Conservation (phyloP, 1,140 invertebrate genomes). For the Lordiphosa clarofinis region DNA sequence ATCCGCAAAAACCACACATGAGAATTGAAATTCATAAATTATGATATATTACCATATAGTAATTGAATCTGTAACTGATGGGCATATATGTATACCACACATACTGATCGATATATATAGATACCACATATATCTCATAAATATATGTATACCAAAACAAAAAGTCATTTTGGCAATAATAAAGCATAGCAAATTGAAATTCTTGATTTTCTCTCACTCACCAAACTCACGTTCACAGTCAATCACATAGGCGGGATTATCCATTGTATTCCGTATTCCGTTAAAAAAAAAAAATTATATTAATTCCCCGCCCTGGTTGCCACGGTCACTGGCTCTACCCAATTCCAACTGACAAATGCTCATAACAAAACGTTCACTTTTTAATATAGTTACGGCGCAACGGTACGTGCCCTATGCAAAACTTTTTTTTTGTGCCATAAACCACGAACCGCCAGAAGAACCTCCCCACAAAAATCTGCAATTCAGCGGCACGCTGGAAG, state of each 20-base stretch:
- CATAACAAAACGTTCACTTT: slow-evolving; percentile 1
- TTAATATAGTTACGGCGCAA: slow-evolving; percentile 1
- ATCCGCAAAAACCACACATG: slow-evolving; percentile 44
- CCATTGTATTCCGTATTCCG: slow-evolving; percentile 31
- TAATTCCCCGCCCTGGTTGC: neutral
- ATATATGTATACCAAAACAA: slow-evolving; percentile 35
- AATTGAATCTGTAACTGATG: slow-evolving; percentile 62
- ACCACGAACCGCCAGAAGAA: neutral
- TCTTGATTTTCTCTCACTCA: slow-evolving; percentile 24
- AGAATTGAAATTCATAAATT: slow-evolving; percentile 44
- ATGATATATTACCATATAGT: slow-evolving; percentile 52
- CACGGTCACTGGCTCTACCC: neutral
- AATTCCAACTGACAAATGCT: slow-evolving; percentile 5
- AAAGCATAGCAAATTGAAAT: slow-evolving; percentile 60
- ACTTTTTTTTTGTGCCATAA: neutral
- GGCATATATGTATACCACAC: slow-evolving; percentile 45
- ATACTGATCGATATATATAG: slow-evolving; percentile 22
- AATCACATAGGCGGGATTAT: slow-evolving; percentile 59
- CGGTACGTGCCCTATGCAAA: slow-evolving; percentile 3
- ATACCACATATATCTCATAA: slow-evolving; percentile 35
- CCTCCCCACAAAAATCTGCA: slow-evolving; percentile 1
- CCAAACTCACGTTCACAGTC: slow-evolving; percentile 56
- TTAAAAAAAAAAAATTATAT: slow-evolving; percentile 9
- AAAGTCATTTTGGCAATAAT: slow-evolving; percentile 72
- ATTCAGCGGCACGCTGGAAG: neutral